Evolutionary conservation across 2,888 invertebrate genomes (phyloP).

Genomic region (Sthenelais limicola): DNA sequence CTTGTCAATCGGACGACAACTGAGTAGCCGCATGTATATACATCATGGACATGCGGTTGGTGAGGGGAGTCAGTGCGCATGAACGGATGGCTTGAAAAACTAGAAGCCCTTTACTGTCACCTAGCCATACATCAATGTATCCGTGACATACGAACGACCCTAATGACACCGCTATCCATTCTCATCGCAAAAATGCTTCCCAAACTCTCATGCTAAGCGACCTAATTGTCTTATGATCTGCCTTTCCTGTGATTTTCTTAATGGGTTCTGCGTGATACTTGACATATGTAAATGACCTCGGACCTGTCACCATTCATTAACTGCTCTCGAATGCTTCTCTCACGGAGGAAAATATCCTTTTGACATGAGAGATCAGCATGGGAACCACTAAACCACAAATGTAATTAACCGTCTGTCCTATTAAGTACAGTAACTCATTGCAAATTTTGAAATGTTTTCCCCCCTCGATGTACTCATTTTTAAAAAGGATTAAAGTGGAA

Average conservation of each 20-base stretch:
- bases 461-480: too few species aligned
- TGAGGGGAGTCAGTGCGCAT: too few species aligned
- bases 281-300: conserved; percentile 1
- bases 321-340: not conserved
- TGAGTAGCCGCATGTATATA: too few species aligned
- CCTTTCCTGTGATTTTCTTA: not conserved
- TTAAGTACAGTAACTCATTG: too few species aligned
- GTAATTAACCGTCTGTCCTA: not conserved
- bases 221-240: not conserved
- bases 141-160: not conserved
- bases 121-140: not conserved
- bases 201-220: not conserved
- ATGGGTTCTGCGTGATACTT: not conserved
- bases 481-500: too few species aligned
- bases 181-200: not conserved
- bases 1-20: too few species aligned
- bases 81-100: too few species aligned
- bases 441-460: too few species aligned
- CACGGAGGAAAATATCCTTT: not conserved
- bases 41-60: too few species aligned
- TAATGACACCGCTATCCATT: not conserved
- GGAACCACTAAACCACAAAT: not conserved
- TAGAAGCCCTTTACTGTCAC: too few species aligned
- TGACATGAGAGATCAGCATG: not conserved
- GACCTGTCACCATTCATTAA: not conserved